Evolutionary conservation across 1,140 invertebrate species (phyloP).

Genomic region (Drosophila burlai): DNA sequence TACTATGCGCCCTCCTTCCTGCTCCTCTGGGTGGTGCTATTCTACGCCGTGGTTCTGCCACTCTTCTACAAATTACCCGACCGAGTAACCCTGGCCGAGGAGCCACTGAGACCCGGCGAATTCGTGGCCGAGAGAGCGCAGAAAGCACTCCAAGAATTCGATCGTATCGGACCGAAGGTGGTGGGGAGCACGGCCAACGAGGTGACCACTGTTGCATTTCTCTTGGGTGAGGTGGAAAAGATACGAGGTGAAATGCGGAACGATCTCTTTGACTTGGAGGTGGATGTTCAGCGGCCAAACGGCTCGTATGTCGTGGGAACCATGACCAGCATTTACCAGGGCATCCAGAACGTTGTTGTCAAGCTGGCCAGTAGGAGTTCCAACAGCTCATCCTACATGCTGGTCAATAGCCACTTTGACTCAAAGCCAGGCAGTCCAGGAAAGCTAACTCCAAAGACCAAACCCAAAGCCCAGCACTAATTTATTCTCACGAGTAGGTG

Average conservation of each 20-base stretch:
- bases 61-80: conserved; percentile 61
- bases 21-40: conserved; percentile 64
- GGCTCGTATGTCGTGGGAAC: conserved; percentile 91
- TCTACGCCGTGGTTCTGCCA: conserved; percentile 68
- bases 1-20: conserved; percentile 60
- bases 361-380: conserved; percentile 87
- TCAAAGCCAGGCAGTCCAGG: conserved; percentile 92
- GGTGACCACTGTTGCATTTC: conserved; percentile 86
- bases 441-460: conserved; percentile 24
- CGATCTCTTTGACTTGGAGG: conserved; percentile 69
- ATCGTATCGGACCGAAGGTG: conserved; percentile 89
- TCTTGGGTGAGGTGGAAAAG: conserved; percentile 83
- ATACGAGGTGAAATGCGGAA: conserved; percentile 45
- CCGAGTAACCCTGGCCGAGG: conserved; percentile 44
- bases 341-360: conserved; percentile 92
- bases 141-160: conserved; percentile 87
- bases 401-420: conserved; percentile 98
- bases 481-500: conserved; percentile 45
- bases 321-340: conserved; percentile 90
- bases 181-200: conserved; percentile 89
- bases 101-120: conserved; percentile 33
- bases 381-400: conserved; percentile 86
- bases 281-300: conserved; percentile 86
- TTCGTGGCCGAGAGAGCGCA: conserved; percentile 76
- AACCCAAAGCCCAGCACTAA: neutral